phyloP scores from a whole-genome alignment of 2,113 vertebrate genomes.

The Lepisosteus osseus region DNA sequence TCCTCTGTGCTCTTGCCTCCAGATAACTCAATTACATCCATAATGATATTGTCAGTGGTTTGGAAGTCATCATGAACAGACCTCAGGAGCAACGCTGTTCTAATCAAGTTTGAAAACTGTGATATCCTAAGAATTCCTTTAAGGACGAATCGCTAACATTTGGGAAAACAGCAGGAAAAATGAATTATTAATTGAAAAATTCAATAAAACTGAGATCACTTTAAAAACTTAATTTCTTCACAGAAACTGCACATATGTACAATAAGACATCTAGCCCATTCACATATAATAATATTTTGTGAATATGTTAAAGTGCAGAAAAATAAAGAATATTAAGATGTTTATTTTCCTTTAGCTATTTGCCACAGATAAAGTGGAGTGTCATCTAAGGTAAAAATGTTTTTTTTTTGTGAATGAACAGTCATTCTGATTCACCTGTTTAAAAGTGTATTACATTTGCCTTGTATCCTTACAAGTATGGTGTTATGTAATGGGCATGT shows the following conservation, averaged over 20 bases:
- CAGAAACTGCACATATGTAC: neutral
- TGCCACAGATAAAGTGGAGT: no score
- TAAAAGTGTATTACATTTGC: no score
- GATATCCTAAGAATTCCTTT: conserved; percentile 27
- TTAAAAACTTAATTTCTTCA: conserved; percentile 36
- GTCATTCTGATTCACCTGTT: no score
- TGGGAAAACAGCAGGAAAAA: conserved; percentile 34
- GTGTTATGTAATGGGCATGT: no score
- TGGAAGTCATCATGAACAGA: conserved; percentile 28
- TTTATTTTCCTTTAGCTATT: no score
- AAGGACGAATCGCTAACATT: conserved; percentile 27
- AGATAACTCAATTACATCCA: conserved; percentile 29
- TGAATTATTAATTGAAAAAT: conserved; percentile 37
- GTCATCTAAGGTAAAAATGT: no score
- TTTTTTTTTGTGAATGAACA: no score
- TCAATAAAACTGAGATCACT: conserved; percentile 40
- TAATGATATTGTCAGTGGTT: conserved; percentile 37
- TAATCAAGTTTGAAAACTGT: conserved; percentile 36
- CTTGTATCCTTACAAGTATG: no score
- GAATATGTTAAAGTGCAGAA: no score
- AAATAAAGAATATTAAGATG: no score
- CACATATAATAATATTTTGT: no score
- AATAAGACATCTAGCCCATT: no score
- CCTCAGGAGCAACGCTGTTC: conserved; percentile 27
- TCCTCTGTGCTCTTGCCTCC: conserved; percentile 18